Percentiles rank a stretch among this genome's conserved stretches.
These are phyloP conservation scores for Vulpes lagopus DNA, from an alignment of 2,113 vertebrate genomes.

Conservation along the genomic window DNA sequence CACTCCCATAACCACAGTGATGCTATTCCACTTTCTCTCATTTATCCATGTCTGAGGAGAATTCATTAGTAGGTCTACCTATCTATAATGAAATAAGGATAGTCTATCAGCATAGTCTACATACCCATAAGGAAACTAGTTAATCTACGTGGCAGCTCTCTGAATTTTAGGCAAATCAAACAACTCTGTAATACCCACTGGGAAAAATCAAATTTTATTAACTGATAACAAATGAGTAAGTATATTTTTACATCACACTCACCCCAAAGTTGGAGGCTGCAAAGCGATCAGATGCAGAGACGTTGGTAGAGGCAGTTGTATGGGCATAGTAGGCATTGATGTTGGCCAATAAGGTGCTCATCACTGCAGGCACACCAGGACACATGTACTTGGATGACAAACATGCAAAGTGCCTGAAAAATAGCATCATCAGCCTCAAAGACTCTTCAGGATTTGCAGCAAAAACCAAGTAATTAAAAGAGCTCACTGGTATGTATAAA, in stretches of 20 bases:
- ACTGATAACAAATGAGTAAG: background rate
- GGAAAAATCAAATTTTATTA: slow-evolving; percentile 57
- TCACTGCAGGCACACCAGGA: slow-evolving; percentile 98
- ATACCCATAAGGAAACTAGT: background rate
- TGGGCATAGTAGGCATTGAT: slow-evolving; percentile 99
- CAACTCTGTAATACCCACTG: background rate
- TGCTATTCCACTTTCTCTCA: background rate
- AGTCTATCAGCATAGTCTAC: background rate
- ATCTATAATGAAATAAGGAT: background rate
- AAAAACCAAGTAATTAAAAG: slow-evolving; percentile 55
- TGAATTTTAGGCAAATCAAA: slow-evolving; percentile 53
- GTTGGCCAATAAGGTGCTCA: slow-evolving; percentile 99
- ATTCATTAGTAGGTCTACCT: background rate
- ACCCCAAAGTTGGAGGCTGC: slow-evolving; percentile 99
- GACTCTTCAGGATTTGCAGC: slow-evolving; percentile 11
- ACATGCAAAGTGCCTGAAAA: slow-evolving; percentile 96
- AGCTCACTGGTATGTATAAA: background rate
- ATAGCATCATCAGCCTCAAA: slow-evolving; percentile 7
- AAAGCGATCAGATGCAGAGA: slow-evolving; percentile 98
- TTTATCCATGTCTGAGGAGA: background rate
- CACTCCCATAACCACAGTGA: background rate
- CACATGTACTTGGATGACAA: slow-evolving; percentile 99
- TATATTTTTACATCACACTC: slow-evolving; percentile 78
- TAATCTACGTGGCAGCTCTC: background rate
- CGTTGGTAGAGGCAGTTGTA: slow-evolving; percentile 98